Base-by-base conservation (phyloP, 2,797 vertebrate species). In the Setipinna tenuifilis region DNA sequence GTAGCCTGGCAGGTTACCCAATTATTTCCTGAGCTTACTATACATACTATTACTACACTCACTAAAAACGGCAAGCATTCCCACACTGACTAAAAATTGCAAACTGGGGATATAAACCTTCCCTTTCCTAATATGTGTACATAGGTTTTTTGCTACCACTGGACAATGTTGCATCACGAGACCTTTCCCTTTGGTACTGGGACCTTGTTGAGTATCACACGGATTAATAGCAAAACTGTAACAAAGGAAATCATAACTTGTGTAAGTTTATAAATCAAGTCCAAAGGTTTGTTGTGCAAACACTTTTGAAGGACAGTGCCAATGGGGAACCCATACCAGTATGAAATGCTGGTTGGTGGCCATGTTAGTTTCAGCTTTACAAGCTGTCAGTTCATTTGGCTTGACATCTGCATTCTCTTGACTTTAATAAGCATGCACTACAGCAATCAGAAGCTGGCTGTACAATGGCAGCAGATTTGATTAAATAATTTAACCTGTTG, bases 21-120 rank as follows among this genome's bases (percentile, higher is more conserved):
- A 93, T 93, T 93, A 94, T 93, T 93, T 92, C 92, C 92, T 91
- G 87, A 90, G 90, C 92, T 92, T 92, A 91, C 90, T 91, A 91
- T 88, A 92, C 91, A 91, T 31, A 21, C 19, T 54, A 28, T 75
- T 50, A 41, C 16, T 16, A 44, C 31, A 44, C 71, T 44, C 31
- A 78, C 84, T 80, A 28, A 41, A n/a, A 23, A 5, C 83, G 35
- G 31, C 35, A 41, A 41, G 2, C 5, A 41, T 41, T 41, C 35
- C 25, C 65, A 35, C 25, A 31, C 65, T 35, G 65, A 71, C 65
- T 71, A 35, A 71, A 78, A 78, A 44, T 35, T 19, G 19, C 71
- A 35, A 78, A 78, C 71, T 19, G 16, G 68, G 71, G 31, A 35
- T 78, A 78, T 78, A 41, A 44, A 78, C 35, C 35, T 35, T 78